Percentiles rank a stretch among this genome's conserved stretches.
phyloP scores from a whole-genome alignment of 1,140 invertebrate species.

The Drosophila cardini region DNA sequence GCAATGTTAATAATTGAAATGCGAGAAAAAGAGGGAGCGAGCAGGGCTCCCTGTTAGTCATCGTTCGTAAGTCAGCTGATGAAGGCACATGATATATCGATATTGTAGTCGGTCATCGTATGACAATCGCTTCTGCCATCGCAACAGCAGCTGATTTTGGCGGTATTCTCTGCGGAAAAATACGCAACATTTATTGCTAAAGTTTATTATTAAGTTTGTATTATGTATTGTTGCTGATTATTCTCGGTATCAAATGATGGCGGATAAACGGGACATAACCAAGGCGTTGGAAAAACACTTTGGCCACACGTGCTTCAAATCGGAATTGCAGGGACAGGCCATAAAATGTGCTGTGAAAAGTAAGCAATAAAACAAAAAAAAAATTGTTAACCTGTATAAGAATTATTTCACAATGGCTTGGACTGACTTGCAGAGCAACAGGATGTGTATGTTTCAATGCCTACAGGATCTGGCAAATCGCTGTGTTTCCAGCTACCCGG shows the following conservation, averaged over 20 bases:
- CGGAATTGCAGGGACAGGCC: conserved; percentile 71
- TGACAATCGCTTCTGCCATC: conserved; percentile 20
- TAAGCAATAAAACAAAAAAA: conserved; percentile 56
- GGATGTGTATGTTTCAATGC: conserved; percentile 95
- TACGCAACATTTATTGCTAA: conserved; percentile 39
- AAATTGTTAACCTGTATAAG: neutral
- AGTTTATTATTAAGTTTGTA: neutral
- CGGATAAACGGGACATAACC: conserved; percentile 43
- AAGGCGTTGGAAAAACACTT: conserved; percentile 66
- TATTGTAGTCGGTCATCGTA: neutral
- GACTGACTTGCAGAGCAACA: conserved; percentile 87
- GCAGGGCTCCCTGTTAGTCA: neutral
- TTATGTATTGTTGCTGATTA: conserved; percentile 33
- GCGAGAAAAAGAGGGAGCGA: neutral
- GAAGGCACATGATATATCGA: neutral
- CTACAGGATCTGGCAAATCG: conserved; percentile 97
- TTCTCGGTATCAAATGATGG: conserved; percentile 33
- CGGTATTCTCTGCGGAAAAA: conserved; percentile 41
- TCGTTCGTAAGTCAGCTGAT: conserved; percentile 9
- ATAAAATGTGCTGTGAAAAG: conserved; percentile 75
- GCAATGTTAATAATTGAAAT: neutral
- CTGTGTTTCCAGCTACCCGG: conserved; percentile 97
- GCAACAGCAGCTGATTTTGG: conserved; percentile 50
- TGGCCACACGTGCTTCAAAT: conserved; percentile 75
- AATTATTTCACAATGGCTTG: conserved; percentile 4